Evolutionary conservation across 1,140 invertebrate species (phyloP).

Genomic region (Polypedilum vanderplanki): DNA sequence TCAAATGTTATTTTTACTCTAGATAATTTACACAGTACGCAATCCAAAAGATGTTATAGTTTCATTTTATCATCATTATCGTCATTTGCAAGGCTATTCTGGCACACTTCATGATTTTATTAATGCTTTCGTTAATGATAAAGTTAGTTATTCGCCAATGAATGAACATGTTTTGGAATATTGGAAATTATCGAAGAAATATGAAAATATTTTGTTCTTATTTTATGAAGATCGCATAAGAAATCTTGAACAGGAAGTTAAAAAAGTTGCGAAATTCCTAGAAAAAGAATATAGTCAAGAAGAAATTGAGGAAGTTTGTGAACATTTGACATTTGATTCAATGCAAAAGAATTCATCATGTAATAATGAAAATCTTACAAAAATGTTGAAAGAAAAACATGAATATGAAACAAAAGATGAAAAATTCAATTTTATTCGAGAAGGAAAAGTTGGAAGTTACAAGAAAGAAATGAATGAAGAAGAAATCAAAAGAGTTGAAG

Average conservation of each 20-base stretch:
- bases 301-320: conserved; percentile 46
- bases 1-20: background rate
- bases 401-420: background rate
- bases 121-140: background rate
- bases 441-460: too few relatives aligned
- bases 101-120: background rate
- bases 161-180: conserved; percentile 48
- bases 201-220: too few relatives aligned
- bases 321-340: conserved; percentile 47
- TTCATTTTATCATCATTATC: conserved; percentile 70
- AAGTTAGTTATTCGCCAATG: conserved; percentile 46
- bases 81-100: conserved; percentile 44
- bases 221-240: conserved; percentile 54
- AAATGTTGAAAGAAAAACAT: background rate
- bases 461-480: conserved; percentile 70
- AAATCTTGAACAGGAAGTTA: conserved; percentile 49
- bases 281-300: conserved; percentile 46
- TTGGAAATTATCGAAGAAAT: conserved; percentile 45
- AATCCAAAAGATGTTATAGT: conserved; percentile 78
- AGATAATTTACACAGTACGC: conserved; percentile 63
- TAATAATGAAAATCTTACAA: background rate
- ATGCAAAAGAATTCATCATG: background rate
- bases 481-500: conserved; percentile 60
- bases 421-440: conserved; percentile 63
- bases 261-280: conserved; percentile 52